Percentiles rank a stretch among this genome's conserved stretches.
Evolutionary conservation across 2,797 vertebrate species (phyloP).

Genomic region (Rhinophrynus dorsalis): DNA sequence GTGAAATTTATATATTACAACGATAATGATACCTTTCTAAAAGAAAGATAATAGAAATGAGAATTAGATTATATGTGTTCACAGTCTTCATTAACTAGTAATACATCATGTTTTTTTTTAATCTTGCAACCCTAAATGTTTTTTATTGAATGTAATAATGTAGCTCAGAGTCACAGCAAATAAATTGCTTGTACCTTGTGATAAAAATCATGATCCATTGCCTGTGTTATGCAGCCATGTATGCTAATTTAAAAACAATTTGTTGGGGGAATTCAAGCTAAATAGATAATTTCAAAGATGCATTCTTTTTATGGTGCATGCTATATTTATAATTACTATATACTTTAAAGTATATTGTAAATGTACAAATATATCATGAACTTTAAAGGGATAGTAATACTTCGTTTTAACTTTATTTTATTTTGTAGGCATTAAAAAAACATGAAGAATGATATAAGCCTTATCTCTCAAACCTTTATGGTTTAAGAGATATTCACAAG

Average conservation of each 20-base stretch:
- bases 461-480: too few relatives aligned
- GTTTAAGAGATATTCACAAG: too few relatives aligned
- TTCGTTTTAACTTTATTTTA: too few relatives aligned
- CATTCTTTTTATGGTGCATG: conserved; percentile 36
- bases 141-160: conserved; percentile 46
- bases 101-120: conserved; percentile 35
- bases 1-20: conserved; percentile 19
- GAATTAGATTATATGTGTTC: conserved; percentile 23
- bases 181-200: conserved; percentile 43
- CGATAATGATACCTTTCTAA: conserved; percentile 36
- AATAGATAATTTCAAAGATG: conserved; percentile 40
- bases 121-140: conserved; percentile 33
- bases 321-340: conserved; percentile 15
- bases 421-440: too few relatives aligned
- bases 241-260: conserved; percentile 36
- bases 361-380: not conserved
- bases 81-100: conserved; percentile 34
- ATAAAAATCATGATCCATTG: conserved; percentile 48
- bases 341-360: conserved; percentile 14
- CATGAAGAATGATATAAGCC: too few relatives aligned
- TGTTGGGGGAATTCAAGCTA: conserved; percentile 36
- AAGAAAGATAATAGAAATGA: conserved; percentile 31
- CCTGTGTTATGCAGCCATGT: conserved; percentile 30
- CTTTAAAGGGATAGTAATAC: too few relatives aligned
- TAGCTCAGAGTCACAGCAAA: conserved; percentile 31